phyloP scores from a whole-genome alignment of 2,113 vertebrate genomes.

The Otocyon megalotis region DNA sequence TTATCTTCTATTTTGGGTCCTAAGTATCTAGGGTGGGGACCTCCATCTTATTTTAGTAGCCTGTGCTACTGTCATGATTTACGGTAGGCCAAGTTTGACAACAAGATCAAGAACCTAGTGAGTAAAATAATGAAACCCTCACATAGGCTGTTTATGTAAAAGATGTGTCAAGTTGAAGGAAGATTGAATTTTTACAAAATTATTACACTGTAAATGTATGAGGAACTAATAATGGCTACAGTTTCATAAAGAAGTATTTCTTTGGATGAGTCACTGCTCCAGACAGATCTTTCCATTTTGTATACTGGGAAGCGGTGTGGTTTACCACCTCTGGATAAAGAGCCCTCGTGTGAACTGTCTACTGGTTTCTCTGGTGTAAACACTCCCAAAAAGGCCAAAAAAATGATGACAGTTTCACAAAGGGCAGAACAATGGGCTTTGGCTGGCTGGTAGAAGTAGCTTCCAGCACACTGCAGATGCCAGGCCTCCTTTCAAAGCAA shows the following conservation, averaged over 20 bases:
- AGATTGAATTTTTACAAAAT: background rate
- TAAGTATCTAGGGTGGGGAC: background rate
- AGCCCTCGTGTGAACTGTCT: background rate
- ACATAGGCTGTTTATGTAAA: background rate
- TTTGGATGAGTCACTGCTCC: background rate
- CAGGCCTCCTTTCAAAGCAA: background rate
- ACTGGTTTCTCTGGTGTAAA: background rate
- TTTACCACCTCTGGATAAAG: background rate
- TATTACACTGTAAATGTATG: background rate
- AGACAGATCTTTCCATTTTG: background rate
- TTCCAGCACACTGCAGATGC: background rate
- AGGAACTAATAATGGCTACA: background rate
- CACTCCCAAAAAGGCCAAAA: accelerated
- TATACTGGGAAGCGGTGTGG: background rate
- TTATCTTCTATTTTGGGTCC: background rate
- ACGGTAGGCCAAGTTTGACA: background rate
- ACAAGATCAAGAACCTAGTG: background rate
- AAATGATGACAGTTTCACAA: no score
- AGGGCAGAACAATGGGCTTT: background rate
- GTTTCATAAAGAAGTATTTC: background rate
- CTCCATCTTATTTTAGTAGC: background rate
- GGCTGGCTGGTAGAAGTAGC: background rate
- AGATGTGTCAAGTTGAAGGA: background rate
- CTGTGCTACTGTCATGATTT: background rate
- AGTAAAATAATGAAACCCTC: background rate